phyloP scores from a whole-genome alignment of 2,888 invertebrate genomes.

The Vannuccia rotundouncinata region DNA sequence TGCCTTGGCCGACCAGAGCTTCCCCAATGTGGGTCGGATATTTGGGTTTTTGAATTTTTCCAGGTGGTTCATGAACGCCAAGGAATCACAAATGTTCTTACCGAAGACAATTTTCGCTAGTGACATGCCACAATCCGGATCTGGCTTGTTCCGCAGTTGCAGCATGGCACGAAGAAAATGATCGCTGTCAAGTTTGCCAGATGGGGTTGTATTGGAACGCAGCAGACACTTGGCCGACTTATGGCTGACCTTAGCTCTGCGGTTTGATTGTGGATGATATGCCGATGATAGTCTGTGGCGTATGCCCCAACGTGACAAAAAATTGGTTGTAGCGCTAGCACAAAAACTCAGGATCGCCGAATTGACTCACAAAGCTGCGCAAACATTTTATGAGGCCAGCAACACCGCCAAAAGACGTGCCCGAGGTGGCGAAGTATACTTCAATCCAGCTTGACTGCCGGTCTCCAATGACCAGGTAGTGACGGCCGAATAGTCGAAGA shows the following conservation, averaged over 20 bases:
- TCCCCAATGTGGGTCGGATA: constrained; percentile 35
- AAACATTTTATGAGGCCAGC: constrained; percentile 40
- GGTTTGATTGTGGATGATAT: constrained; percentile 42
- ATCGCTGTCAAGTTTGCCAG: constrained; percentile 40
- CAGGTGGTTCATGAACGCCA: not conserved
- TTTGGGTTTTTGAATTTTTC: constrained; percentile 40
- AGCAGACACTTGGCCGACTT: constrained; percentile 42
- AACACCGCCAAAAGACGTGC: constrained; percentile 39
- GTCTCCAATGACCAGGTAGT: constrained; percentile 42
- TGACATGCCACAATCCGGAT: constrained; percentile 41
- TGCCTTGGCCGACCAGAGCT: constrained; percentile 38
- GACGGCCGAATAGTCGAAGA: constrained; percentile 40
- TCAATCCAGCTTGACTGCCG: constrained; percentile 42
- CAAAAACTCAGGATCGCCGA: constrained; percentile 42
- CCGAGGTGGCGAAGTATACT: constrained; percentile 27
- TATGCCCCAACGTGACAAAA: constrained; percentile 41
- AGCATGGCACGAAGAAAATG: constrained; percentile 42
- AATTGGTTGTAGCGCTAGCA: constrained; percentile 40
- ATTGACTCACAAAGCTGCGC: constrained; percentile 41
- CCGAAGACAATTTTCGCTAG: constrained; percentile 43
- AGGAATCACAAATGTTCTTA: not conserved
- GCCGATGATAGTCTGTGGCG: constrained; percentile 41
- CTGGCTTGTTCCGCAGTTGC: constrained; percentile 41
- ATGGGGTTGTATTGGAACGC: constrained; percentile 40
- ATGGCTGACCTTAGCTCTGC: constrained; percentile 42